Conservation (phyloP, 1,140 invertebrate species). For the Drosophila pandora region DNA sequence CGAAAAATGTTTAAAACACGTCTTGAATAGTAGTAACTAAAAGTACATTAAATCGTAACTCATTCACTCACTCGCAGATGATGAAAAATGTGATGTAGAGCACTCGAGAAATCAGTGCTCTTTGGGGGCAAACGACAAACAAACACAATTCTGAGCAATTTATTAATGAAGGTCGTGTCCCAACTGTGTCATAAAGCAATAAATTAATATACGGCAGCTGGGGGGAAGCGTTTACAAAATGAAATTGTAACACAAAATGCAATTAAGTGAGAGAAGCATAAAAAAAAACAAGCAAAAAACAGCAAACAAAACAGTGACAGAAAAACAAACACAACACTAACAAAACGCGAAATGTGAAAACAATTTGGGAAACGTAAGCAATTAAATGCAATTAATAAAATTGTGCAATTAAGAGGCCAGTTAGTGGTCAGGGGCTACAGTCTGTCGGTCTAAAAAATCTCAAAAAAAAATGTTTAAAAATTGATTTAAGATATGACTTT, state of each 20-base stretch:
- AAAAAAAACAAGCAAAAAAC: constrained; percentile 17
- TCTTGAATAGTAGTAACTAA: too few species aligned
- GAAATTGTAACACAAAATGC: constrained; percentile 71
- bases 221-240: constrained; percentile 44
- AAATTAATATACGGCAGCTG: constrained; percentile 9
- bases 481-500: too few species aligned
- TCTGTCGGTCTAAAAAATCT: too few species aligned
- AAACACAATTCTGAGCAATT: constrained; percentile 38
- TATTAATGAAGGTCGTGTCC: constrained; percentile 69
- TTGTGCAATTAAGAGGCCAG: constrained; percentile 68
- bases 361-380: constrained; percentile 63
- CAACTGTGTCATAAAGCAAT: constrained; percentile 4
- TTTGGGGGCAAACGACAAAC: background rate
- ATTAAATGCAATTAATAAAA: constrained; percentile 79
- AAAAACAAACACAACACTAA: constrained; percentile 36
- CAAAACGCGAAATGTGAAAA: constrained; percentile 45
- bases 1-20: constrained; percentile 17
- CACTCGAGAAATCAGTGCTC: constrained; percentile 24
- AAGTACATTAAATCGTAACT: background rate
- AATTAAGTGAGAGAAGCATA: constrained; percentile 56
- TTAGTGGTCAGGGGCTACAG: constrained; percentile 20
- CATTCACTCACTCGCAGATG: background rate
- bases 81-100: constrained; percentile 7
- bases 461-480: too few species aligned
- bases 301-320: constrained; percentile 14